A percentile compares a stretch with the other conserved stretches of the same genome.
These are phyloP conservation scores for Anarhynchus alexandrinus DNA, from an alignment of 2,113 vertebrate genomes.

Conservation along the genomic window DNA sequence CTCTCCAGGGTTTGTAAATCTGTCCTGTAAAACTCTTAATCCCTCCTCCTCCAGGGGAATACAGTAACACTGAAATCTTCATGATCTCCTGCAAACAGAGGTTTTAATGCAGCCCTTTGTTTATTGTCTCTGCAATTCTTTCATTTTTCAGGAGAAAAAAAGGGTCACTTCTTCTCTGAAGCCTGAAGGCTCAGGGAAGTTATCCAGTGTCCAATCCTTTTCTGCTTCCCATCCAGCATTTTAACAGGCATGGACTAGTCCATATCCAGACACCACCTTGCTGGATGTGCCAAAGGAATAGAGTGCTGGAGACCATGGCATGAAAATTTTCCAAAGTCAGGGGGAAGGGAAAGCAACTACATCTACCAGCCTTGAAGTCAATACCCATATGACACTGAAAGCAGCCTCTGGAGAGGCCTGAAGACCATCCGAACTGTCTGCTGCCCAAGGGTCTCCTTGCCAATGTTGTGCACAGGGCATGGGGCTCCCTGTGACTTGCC, in stretches of 20 bases:
- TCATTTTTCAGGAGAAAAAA: neutral
- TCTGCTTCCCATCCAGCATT: neutral
- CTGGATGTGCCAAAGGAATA: neutral
- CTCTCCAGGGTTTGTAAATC: slow-evolving; percentile 16
- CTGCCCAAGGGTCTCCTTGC: neutral
- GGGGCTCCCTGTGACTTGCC: neutral
- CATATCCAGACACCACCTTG: neutral
- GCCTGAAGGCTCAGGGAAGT: neutral
- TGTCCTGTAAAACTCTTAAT: neutral
- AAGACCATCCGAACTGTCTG: neutral
- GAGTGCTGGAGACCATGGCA: neutral
- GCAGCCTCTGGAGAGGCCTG: neutral
- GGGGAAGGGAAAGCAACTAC: neutral
- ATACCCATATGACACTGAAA: neutral
- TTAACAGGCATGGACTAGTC: neutral
- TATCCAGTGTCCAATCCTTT: neutral
- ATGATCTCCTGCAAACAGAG: neutral
- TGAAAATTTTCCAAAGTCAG: neutral
- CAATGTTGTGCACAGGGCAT: neutral
- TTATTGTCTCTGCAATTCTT: slow-evolving; percentile 8
- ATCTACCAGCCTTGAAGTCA: neutral
- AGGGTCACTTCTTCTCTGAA: neutral
- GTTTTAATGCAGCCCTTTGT: slow-evolving; percentile 38
- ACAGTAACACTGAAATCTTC: neutral
- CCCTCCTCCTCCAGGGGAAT: neutral